phyloP scores from a whole-genome alignment of 2,797 vertebrate genomes.

The Hylomyscus alleni region DNA sequence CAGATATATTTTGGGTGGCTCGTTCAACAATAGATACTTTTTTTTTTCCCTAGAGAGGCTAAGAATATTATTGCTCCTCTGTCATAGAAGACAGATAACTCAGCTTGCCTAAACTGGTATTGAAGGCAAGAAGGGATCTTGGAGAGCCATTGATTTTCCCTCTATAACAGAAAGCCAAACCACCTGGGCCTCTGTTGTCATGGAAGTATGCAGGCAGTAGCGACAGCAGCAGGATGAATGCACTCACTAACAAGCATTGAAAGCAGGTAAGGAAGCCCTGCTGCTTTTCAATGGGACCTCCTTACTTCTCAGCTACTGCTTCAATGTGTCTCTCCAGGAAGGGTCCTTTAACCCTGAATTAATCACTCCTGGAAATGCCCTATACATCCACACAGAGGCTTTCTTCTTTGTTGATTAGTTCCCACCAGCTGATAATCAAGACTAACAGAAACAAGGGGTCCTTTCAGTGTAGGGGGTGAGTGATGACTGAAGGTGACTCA shows the following conservation, averaged over 20 bases:
- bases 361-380: not conserved
- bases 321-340: too few species aligned
- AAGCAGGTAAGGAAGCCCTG: too few species aligned
- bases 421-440: not conserved
- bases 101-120: not conserved
- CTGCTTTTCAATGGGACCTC: not conserved
- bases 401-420: not conserved
- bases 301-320: too few species aligned
- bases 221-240: not conserved
- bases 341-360: not conserved
- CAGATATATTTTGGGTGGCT: too few species aligned
- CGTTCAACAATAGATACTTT: too few species aligned
- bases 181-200: not conserved
- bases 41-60: not conserved
- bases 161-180: not conserved
- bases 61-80: not conserved
- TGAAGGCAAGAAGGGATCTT: not conserved
- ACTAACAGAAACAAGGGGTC: not conserved
- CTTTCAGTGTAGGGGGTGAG: not conserved
- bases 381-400: not conserved
- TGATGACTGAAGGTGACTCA: not conserved
- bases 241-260: not conserved
- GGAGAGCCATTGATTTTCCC: not conserved
- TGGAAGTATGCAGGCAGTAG: not conserved
- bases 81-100: not conserved